phyloP scores from a whole-genome alignment of 2,888 invertebrate species.

The Dorcus hopei region DNA sequence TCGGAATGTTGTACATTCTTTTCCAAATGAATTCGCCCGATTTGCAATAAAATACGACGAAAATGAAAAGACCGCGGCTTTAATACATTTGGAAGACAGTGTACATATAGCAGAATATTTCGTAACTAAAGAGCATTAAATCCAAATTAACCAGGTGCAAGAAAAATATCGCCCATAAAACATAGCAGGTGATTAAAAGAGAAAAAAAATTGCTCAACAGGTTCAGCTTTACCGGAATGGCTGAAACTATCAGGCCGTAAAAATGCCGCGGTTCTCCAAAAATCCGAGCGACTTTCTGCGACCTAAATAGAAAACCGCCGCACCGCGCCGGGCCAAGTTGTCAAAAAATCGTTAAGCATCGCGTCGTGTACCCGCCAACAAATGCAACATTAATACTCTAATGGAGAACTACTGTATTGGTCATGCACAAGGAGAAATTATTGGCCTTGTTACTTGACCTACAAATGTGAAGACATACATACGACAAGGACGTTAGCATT shows the following conservation, averaged over 20 bases:
- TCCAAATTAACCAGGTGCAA: no score
- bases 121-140: no score
- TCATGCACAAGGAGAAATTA: slow-evolving; percentile 47
- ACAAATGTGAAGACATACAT: slow-evolving; percentile 50
- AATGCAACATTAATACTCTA: slow-evolving; percentile 24
- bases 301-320: slow-evolving; percentile 28
- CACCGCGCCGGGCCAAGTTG: slow-evolving; percentile 19
- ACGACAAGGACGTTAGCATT: slow-evolving; percentile 45
- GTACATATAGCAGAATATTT: no score
- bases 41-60: no score
- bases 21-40: no score
- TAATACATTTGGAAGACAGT: no score
- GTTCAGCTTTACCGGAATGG: slow-evolving; percentile 16
- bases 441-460: slow-evolving; percentile 54
- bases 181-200: not conserved
- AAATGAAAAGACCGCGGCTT: no score
- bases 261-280: slow-evolving; percentile 31
- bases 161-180: no score
- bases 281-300: slow-evolving; percentile 35
- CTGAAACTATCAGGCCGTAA: slow-evolving; percentile 36
- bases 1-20: no score
- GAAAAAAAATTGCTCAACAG: not conserved
- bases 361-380: slow-evolving; percentile 7
- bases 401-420: slow-evolving; percentile 38
- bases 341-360: slow-evolving; percentile 31